phyloP scores from a whole-genome alignment of 2,113 vertebrate genomes.

The Peromyscus californicus region DNA sequence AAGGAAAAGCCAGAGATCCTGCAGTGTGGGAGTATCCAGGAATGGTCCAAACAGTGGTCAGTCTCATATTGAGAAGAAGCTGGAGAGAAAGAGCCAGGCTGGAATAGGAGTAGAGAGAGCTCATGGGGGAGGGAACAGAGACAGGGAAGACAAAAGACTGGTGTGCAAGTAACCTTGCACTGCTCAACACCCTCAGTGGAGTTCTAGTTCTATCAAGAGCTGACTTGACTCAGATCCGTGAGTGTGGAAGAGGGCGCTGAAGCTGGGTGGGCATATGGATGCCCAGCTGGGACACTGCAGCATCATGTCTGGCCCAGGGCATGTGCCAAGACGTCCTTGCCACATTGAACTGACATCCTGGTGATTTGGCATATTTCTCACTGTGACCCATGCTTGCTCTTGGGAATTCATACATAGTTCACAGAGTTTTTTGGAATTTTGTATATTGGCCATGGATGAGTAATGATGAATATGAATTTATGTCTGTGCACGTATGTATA shows the following conservation, averaged over 20 bases:
- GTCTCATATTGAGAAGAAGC: neutral
- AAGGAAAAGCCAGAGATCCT: neutral
- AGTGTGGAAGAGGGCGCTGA: neutral
- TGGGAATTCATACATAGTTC: neutral
- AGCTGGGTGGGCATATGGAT: neutral
- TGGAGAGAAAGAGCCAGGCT: neutral
- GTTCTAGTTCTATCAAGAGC: too few relatives aligned
- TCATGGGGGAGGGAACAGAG: too few relatives aligned
- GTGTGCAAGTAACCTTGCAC: rapidly evolving
- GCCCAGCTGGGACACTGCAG: rapidly evolving
- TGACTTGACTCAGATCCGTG: neutral
- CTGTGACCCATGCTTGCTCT: neutral
- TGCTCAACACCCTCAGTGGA: rapidly evolving
- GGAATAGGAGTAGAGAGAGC: rapidly evolving
- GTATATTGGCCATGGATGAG: neutral
- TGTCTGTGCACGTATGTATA: neutral
- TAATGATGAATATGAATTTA: neutral
- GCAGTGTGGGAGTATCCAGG: neutral
- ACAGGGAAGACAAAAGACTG: neutral
- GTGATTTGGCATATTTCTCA: neutral
- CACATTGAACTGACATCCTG: neutral
- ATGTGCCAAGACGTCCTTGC: too few relatives aligned
- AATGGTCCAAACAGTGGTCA: too few relatives aligned
- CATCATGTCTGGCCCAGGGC: neutral
- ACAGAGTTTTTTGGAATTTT: neutral